These are phyloP conservation scores for Alces alces DNA, from an alignment of 2,113 vertebrate species.

Conservation along the genomic window DNA sequence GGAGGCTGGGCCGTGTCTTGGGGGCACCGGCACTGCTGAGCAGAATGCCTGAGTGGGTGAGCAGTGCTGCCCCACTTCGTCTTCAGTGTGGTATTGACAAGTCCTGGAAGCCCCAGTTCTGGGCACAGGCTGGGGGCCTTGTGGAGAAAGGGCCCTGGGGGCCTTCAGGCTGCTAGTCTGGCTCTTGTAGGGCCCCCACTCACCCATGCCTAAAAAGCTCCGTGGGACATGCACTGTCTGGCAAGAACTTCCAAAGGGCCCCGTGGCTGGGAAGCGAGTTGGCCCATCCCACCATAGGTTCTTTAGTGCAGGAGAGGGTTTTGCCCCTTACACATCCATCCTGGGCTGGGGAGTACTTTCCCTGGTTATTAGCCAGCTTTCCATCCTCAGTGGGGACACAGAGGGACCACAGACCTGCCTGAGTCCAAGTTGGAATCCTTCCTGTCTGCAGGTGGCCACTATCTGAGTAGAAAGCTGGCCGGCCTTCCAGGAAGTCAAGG, in stretches of 20 bases:
- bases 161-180: neutral
- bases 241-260: neutral
- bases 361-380: neutral
- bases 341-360: neutral
- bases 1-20: fast-evolving
- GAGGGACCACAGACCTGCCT: neutral
- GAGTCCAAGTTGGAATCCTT: neutral
- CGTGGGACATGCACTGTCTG: neutral
- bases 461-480: neutral
- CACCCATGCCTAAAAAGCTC: neutral
- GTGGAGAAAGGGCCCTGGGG: neutral
- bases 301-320: neutral
- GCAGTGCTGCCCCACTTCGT: too few relatives aligned
- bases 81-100: neutral
- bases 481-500: neutral
- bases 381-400: neutral
- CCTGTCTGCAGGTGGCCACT: neutral
- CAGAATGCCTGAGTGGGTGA: fast-evolving
- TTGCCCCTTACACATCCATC: neutral
- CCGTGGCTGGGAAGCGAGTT: neutral
- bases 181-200: fast-evolving
- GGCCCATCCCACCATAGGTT: neutral
- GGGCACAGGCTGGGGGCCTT: neutral
- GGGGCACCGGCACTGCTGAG: fast-evolving
- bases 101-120: neutral